A percentile compares a stretch with the other conserved stretches of the same genome.
These are phyloP conservation scores for Trididemnum clinides DNA, from an alignment of 23 tunicate species.

Conservation along the genomic window DNA sequence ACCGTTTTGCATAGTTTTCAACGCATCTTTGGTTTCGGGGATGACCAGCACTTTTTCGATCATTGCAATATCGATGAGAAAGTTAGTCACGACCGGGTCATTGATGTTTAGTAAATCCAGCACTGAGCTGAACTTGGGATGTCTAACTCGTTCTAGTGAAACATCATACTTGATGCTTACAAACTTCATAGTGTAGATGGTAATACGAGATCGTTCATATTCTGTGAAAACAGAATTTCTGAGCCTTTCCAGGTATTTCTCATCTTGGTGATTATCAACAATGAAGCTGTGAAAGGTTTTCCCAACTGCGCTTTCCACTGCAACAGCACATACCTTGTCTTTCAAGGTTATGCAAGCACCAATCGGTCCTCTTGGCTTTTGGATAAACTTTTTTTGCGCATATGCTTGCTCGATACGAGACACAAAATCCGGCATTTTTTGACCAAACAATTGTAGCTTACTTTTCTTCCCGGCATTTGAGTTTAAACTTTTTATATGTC, in stretches of 20 bases:
- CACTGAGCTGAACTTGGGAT: slow-evolving; percentile 56
- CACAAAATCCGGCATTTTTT: slow-evolving; percentile 86
- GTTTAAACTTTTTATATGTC: slow-evolving; percentile 30
- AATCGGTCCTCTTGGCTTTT: slow-evolving; percentile 85
- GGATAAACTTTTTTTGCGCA: slow-evolving; percentile 36
- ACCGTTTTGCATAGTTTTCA: slow-evolving; percentile 55
- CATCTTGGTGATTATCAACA: slow-evolving; percentile 83
- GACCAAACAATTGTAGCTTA: slow-evolving; percentile 76
- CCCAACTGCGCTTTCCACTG: slow-evolving; percentile 79
- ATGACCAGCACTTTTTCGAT: slow-evolving; percentile 86
- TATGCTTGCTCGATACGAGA: slow-evolving; percentile 69
- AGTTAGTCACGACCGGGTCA: slow-evolving; percentile 83
- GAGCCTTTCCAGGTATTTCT: slow-evolving; percentile 55
- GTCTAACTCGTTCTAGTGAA: slow-evolving; percentile 38
- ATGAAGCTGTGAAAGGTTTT: slow-evolving; percentile 56
- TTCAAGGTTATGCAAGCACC: slow-evolving; percentile 77
- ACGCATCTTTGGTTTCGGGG: slow-evolving; percentile 65
- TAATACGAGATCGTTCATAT: slow-evolving; percentile 59
- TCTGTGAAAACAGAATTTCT: slow-evolving; percentile 56
- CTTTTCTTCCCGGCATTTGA: slow-evolving; percentile 56
- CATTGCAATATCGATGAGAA: slow-evolving; percentile 65
- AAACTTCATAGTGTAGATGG: slow-evolving; percentile 70
- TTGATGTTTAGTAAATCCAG: slow-evolving; percentile 74
- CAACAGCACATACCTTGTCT: slow-evolving; percentile 60
- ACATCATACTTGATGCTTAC: slow-evolving; percentile 52